phyloP scores from a whole-genome alignment of 2,888 invertebrate species.

The Tridacna gigas region DNA sequence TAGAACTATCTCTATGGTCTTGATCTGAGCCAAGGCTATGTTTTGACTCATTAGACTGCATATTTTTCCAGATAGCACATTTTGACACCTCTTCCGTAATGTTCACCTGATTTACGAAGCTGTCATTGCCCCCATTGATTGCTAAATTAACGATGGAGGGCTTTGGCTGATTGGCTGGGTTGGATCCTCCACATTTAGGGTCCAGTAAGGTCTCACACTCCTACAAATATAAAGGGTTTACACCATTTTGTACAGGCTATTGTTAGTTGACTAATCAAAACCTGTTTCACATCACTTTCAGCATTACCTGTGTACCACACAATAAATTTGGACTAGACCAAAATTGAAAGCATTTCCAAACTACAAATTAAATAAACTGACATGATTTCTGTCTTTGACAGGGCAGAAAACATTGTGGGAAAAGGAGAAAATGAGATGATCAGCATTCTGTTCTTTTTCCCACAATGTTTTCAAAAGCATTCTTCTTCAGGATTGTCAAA shows the following conservation, averaged over 20 bases:
- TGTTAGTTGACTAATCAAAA: no score
- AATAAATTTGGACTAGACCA: no score
- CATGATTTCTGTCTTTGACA: no score
- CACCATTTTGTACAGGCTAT: neutral
- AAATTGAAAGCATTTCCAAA: no score
- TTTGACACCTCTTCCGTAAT: conserved; percentile 96
- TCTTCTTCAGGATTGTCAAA: no score
- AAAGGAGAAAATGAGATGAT: no score
- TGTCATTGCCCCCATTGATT: conserved; percentile 58
- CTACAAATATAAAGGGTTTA: conserved; percentile 25
- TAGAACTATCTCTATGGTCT: conserved; percentile 29
- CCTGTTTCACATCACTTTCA: no score
- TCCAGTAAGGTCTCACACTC: conserved; percentile 57
- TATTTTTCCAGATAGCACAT: conserved; percentile 92
- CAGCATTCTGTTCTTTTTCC: no score
- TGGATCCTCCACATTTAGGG: conserved; percentile 40
- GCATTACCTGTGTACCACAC: no score
- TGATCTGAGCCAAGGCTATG: neutral
- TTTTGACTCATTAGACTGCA: conserved; percentile 73
- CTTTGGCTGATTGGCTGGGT: conserved; percentile 27
- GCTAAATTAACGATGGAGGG: conserved; percentile 57
- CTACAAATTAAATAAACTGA: no score
- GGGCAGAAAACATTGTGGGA: no score
- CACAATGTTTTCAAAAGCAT: no score
- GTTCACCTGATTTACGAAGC: conserved; percentile 77